Evolutionary conservation across 2,888 invertebrate genomes (phyloP).

Genomic region (Morpho deidamia): DNA sequence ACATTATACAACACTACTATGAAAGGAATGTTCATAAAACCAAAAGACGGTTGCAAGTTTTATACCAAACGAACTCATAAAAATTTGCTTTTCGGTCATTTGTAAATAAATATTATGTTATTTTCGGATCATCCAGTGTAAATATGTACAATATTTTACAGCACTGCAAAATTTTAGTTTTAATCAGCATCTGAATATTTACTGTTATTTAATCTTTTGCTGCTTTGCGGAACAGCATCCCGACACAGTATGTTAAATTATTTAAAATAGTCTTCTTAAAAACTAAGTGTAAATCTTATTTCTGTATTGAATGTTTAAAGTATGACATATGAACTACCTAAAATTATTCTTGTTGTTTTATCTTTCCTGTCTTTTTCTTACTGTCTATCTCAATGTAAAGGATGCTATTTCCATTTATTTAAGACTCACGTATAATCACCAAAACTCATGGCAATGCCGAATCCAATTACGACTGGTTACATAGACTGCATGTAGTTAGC

Average conservation of each 20-base stretch:
- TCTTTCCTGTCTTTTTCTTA: constrained; percentile 4
- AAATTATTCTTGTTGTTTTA: not conserved
- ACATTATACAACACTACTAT: no score
- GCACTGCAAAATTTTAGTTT: not conserved
- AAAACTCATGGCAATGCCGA: not conserved
- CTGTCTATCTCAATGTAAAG: not conserved
- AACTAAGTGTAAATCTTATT: constrained; percentile 1
- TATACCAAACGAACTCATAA: no score
- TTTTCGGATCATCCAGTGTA: not conserved
- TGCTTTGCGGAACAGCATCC: constrained; percentile 23
- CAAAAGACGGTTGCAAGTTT: no score
- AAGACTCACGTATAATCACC: not conserved
- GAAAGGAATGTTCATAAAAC: no score
- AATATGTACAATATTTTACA: no score
- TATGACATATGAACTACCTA: no score
- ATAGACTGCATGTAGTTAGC: not conserved
- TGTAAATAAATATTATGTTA: no score
- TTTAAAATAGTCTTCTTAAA: not conserved
- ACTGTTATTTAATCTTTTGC: constrained; percentile 20
- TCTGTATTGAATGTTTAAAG: constrained; percentile 3
- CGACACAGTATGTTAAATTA: constrained; percentile 22
- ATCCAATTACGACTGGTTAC: no score
- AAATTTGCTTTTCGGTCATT: not conserved
- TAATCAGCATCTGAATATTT: not conserved
- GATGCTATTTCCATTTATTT: constrained; percentile 14